A percentile compares a stretch with the other conserved stretches of the same genome.
These are phyloP conservation scores for Myrmecophaga tridactyla DNA, from an alignment of 2,113 vertebrate genomes.

Conservation along the genomic window DNA sequence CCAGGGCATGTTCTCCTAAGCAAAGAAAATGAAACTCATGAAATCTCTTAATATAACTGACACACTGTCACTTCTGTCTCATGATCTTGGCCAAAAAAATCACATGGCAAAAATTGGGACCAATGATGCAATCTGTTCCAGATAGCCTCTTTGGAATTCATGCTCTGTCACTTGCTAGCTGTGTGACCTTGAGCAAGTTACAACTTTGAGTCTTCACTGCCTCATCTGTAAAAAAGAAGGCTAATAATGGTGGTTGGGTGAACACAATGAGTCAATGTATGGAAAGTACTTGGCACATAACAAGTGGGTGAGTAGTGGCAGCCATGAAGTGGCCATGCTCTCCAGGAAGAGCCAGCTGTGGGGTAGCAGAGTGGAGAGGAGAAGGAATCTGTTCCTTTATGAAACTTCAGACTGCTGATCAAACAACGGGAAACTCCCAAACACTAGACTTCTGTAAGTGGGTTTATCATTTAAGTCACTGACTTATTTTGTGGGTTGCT, in stretches of 20 bases:
- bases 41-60: not conserved
- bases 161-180: not conserved
- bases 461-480: not conserved
- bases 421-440: not conserved
- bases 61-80: not conserved
- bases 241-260: not conserved
- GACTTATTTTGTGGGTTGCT: rapidly evolving
- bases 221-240: not conserved
- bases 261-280: not conserved
- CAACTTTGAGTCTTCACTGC: not conserved
- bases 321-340: not conserved
- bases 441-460: not conserved
- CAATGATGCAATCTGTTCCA: not conserved
- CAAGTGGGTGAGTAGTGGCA: not conserved
- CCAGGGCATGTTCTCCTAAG: not conserved
- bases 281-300: not conserved
- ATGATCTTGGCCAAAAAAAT: not conserved
- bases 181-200: not conserved
- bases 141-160: not conserved
- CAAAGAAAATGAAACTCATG: not conserved
- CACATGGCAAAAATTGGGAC: not conserved
- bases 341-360: not conserved
- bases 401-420: rapidly evolving
- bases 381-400: not conserved
- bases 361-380: not conserved